Conservation (phyloP, 2,113 vertebrate species). For the Origma solitaria region DNA sequence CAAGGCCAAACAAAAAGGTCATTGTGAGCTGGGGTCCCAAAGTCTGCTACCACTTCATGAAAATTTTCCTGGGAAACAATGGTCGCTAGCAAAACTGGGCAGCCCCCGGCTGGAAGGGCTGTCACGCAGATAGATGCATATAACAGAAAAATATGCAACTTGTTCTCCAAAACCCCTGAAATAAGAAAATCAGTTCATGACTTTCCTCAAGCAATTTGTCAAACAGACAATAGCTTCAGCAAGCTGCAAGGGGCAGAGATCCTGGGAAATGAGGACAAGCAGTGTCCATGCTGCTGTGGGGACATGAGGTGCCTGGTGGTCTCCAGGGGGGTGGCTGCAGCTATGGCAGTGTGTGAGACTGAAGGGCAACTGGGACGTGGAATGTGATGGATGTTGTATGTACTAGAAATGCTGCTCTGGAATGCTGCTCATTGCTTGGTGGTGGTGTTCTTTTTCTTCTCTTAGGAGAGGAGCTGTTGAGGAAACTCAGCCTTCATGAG, state of each 20-base stretch:
- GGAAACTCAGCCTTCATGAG: background rate
- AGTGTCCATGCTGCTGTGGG: fast-evolving
- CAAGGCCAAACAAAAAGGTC: background rate
- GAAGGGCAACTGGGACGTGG: fast-evolving
- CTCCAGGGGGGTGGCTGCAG: fast-evolving
- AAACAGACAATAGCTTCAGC: background rate
- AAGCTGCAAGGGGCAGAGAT: background rate
- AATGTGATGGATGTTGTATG: fast-evolving
- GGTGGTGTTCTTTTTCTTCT: background rate
- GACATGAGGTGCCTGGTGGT: fast-evolving
- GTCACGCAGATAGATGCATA: background rate
- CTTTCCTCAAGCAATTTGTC: background rate
- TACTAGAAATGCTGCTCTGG: background rate
- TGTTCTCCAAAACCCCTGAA: background rate
- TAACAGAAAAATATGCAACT: background rate
- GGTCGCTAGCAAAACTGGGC: background rate
- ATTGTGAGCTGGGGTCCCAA: background rate
- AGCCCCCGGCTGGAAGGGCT: background rate
- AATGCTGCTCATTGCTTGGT: background rate
- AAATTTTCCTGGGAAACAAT: background rate
- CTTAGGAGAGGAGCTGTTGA: background rate
- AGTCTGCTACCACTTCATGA: background rate
- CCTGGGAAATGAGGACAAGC: background rate
- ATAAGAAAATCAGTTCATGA: background rate
- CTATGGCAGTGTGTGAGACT: fast-evolving